phyloP scores from a whole-genome alignment of 2,888 invertebrate genomes.

The Acanthosepion lycidas region DNA sequence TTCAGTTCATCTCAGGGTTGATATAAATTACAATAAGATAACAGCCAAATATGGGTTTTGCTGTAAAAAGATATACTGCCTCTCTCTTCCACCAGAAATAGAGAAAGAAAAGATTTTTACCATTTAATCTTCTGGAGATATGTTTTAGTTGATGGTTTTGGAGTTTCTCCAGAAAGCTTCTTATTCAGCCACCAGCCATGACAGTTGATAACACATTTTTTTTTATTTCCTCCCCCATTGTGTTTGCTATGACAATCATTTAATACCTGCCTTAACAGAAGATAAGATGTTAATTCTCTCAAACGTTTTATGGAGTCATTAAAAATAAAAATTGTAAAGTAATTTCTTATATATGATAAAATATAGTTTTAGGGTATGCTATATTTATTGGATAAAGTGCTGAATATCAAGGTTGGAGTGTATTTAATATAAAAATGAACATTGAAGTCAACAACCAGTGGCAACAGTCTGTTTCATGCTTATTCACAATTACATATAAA shows the following conservation, averaged over 20 bases:
- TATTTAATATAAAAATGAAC: too few species aligned
- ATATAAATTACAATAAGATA: not conserved
- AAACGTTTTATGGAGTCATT: not conserved
- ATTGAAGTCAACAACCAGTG: too few species aligned
- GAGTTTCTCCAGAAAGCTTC: not conserved
- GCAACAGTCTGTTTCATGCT: too few species aligned
- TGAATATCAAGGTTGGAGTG: too few species aligned
- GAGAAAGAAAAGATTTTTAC: not conserved
- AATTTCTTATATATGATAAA: too few species aligned
- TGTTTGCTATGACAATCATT: not conserved
- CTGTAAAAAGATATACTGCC: not conserved
- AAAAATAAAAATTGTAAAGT: not conserved
- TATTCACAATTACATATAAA: too few species aligned
- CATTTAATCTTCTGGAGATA: not conserved
- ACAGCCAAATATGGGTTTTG: not conserved
- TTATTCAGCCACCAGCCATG: not conserved
- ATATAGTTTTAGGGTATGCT: too few species aligned
- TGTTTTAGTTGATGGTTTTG: not conserved
- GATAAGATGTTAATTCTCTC: not conserved
- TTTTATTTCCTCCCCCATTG: not conserved
- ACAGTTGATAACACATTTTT: not conserved
- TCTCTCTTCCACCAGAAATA: not conserved
- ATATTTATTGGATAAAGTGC: too few species aligned
- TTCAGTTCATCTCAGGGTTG: not conserved
- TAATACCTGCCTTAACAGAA: not conserved